phyloP scores from a whole-genome alignment of 2,888 invertebrate species.

The Hydrotaea cyrtoneurina region DNA sequence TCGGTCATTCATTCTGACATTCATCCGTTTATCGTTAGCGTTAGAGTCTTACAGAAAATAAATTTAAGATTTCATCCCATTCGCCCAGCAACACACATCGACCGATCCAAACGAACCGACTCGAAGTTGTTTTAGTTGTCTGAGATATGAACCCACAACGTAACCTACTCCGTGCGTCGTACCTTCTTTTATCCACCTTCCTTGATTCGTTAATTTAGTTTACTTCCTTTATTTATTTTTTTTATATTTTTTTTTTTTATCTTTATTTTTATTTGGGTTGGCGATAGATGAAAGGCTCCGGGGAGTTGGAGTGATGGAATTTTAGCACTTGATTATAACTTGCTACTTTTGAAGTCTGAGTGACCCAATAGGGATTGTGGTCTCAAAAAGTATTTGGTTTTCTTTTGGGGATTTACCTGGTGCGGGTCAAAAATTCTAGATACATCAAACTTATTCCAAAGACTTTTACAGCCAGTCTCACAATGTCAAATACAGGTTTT shows the following conservation, averaged over 20 bases:
- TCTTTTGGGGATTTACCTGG: no score
- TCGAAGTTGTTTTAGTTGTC: background rate
- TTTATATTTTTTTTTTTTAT: background rate
- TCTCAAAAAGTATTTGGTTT: no score
- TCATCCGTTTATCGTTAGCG: slow-evolving; percentile 23
- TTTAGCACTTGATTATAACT: background rate
- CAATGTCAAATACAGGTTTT: no score
- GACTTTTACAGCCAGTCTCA: no score
- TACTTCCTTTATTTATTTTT: slow-evolving; percentile 1
- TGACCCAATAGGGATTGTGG: no score
- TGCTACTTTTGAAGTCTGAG: no score
- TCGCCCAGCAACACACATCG: slow-evolving; percentile 3
- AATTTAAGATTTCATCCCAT: background rate
- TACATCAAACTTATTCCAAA: no score
- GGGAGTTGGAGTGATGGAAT: background rate
- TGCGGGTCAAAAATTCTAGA: no score
- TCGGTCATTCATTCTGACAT: slow-evolving; percentile 9
- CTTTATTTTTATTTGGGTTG: background rate
- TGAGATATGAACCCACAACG: background rate
- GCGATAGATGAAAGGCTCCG: background rate
- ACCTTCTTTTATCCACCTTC: background rate
- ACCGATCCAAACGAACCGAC: slow-evolving; percentile 10
- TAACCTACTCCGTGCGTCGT: background rate
- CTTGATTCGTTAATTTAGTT: slow-evolving; percentile 10
- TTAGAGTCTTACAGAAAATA: background rate